Evolutionary conservation across 2,888 invertebrate genomes (phyloP).

Genomic region (Limnephilus rhombicus): DNA sequence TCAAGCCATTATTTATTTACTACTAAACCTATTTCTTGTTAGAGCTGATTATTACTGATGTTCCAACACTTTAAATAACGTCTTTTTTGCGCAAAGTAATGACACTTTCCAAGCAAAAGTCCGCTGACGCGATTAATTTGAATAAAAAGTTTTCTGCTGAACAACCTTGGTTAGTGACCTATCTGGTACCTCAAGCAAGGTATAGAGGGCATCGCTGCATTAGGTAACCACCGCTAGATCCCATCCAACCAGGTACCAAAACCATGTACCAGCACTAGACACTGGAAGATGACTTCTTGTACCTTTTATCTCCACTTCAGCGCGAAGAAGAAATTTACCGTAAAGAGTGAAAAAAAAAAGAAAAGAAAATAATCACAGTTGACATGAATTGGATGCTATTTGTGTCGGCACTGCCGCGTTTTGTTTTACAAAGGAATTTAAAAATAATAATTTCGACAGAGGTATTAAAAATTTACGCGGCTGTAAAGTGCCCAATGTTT

Average conservation of each 20-base stretch:
- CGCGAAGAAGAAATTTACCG: conserved; percentile 49
- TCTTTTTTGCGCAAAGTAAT: neutral
- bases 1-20: neutral
- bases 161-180: conserved; percentile 32
- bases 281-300: neutral
- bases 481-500: neutral
- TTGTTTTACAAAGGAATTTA: conserved; percentile 38
- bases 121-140: conserved; percentile 12
- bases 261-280: neutral
- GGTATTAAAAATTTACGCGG: neutral
- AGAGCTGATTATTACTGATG: neutral
- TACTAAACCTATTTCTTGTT: neutral
- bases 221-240: conserved; percentile 30
- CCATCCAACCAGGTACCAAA: neutral
- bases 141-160: neutral
- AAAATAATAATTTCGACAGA: conserved; percentile 26
- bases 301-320: conserved; percentile 40
- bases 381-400: conserved; percentile 59
- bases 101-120: neutral
- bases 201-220: conserved; percentile 18
- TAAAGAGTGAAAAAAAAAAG: conserved; percentile 64
- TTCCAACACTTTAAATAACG: neutral
- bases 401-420: conserved; percentile 51
- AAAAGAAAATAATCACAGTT: conserved; percentile 64
- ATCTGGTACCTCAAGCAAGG: conserved; percentile 39